Conservation (phyloP, 2,797 vertebrate species). For the Notamacropus eugenii region DNA sequence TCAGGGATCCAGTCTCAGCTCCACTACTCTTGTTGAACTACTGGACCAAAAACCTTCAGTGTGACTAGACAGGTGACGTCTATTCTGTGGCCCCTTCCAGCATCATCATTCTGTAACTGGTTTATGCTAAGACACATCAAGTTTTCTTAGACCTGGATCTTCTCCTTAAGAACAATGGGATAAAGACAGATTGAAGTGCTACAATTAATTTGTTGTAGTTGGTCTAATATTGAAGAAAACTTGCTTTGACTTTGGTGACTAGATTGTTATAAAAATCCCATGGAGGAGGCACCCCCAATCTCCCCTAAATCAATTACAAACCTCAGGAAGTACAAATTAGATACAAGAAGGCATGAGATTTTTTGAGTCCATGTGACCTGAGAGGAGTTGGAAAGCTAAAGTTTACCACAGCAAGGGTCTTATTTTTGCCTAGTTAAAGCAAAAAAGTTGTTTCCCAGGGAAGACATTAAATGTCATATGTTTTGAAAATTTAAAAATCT, state of each 20-base stretch:
- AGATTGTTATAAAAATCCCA: not conserved
- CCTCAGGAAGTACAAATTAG: not conserved
- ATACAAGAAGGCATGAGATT: not conserved
- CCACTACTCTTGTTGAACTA: not conserved
- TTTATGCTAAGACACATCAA: not conserved
- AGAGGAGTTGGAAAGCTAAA: not conserved
- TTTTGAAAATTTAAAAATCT: not conserved
- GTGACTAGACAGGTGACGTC: not conserved
- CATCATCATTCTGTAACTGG: not conserved
- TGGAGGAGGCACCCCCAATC: no score
- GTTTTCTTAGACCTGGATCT: not conserved
- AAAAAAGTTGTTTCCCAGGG: accelerated
- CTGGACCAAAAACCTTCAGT: not conserved
- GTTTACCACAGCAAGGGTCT: not conserved
- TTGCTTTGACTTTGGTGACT: not conserved
- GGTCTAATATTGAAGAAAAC: not conserved
- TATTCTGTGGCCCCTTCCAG: not conserved
- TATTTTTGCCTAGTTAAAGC: not conserved
- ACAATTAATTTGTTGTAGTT: not conserved
- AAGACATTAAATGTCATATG: not conserved
- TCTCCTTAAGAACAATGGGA: not conserved
- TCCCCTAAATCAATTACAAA: not conserved
- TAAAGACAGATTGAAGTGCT: not conserved
- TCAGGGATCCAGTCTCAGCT: not conserved
- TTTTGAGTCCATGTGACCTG: not conserved